These are phyloP conservation scores for Pantherophis vulpinus DNA, from an alignment of 2,797 vertebrate genomes.

Conservation along the genomic window DNA sequence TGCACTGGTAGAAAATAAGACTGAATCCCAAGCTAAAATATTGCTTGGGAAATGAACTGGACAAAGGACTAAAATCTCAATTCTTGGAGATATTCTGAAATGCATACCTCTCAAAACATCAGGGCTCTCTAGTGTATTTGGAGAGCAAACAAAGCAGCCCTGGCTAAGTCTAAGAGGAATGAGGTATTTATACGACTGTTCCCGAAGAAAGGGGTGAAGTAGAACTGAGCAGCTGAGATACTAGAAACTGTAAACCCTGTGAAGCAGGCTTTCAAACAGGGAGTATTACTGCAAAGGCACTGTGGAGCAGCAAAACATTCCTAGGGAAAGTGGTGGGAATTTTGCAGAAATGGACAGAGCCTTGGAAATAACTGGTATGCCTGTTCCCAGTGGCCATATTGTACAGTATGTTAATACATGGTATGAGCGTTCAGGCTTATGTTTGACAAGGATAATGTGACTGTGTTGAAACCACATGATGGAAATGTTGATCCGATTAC, in stretches of 20 bases:
- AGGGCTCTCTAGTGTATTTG: background rate
- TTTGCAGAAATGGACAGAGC: background rate
- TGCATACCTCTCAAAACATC: background rate
- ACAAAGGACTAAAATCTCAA: background rate
- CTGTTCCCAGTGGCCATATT: background rate
- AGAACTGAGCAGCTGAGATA: background rate
- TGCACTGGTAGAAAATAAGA: background rate
- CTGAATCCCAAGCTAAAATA: background rate
- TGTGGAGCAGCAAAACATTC: background rate
- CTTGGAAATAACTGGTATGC: background rate
- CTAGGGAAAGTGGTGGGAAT: background rate
- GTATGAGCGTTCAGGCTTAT: background rate
- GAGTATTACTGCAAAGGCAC: background rate
- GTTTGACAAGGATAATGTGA: background rate
- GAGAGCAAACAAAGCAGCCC: background rate
- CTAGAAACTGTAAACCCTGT: background rate
- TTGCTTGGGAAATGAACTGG: background rate
- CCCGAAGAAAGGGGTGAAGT: background rate
- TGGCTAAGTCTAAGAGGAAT: background rate
- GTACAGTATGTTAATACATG: background rate
- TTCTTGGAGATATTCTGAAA: background rate
- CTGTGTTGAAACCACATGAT: background rate
- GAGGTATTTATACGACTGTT: background rate
- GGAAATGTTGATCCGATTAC: background rate
- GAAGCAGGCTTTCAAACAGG: background rate